A percentile compares a stretch with the other conserved stretches of the same genome.
These are phyloP conservation scores for Tricholauxania praeusta DNA, from an alignment of 2,888 invertebrate genomes.

Conservation along the genomic window DNA sequence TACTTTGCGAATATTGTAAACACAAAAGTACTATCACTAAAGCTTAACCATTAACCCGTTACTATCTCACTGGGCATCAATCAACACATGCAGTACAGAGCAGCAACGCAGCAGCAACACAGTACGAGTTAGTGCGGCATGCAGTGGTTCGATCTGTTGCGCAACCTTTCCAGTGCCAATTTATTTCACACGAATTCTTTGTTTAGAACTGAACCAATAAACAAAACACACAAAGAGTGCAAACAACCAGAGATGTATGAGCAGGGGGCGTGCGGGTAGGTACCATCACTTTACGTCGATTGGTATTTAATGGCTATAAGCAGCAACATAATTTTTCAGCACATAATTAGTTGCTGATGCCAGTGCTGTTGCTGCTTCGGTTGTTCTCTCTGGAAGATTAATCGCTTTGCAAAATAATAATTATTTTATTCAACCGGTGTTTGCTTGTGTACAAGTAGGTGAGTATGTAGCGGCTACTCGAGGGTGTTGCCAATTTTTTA, in stretches of 20 bases:
- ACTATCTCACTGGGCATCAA: conserved; percentile 4
- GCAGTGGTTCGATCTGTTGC: not conserved
- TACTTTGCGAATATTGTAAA: too few species aligned
- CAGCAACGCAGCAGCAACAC: too few species aligned
- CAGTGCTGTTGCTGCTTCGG: not conserved
- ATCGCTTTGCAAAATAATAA: conserved; percentile 22
- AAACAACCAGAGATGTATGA: not conserved
- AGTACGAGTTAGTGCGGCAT: not conserved
- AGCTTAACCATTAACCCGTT: not conserved
- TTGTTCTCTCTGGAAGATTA: conserved; percentile 16
- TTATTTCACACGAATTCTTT: conserved; percentile 6
- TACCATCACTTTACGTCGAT: not conserved
- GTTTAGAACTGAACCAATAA: not conserved
- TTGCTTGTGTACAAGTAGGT: too few species aligned
- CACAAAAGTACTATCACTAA: not conserved
- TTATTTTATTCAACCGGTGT: conserved; percentile 19
- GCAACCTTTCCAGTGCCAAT: conserved; percentile 24
- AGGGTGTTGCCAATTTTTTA: too few species aligned
- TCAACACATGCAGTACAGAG: not conserved
- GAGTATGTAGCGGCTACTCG: too few species aligned
- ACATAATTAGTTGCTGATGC: conserved; percentile 4
- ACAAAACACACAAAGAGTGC: not conserved
- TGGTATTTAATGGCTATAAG: conserved; percentile 21
- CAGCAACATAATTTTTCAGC: conserved; percentile 19
- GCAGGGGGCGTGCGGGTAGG: too few species aligned